phyloP scores from a whole-genome alignment of 2,797 vertebrate genomes.

The Sebastes itinus region DNA sequence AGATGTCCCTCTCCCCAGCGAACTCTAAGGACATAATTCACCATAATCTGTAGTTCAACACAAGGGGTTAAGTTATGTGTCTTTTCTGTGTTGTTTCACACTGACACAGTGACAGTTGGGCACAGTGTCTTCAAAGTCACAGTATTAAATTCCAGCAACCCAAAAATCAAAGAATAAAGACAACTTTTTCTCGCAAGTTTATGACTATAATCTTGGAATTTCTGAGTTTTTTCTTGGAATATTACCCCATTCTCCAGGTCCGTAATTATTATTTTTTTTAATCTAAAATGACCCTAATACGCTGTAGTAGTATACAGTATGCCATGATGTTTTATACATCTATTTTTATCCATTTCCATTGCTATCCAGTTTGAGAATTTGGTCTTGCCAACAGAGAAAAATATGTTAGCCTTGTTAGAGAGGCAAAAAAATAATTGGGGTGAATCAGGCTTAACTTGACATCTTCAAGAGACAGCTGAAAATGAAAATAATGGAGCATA shows the following conservation, averaged over 20 bases:
- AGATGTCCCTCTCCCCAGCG: background rate
- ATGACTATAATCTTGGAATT: background rate
- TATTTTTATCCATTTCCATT: background rate
- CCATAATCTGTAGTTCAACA: too few relatives aligned
- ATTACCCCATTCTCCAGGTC: too few relatives aligned
- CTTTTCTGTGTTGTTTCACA: too few relatives aligned
- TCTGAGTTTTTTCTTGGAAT: background rate
- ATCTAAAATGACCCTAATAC: background rate
- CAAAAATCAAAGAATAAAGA: too few relatives aligned
- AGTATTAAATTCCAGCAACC: too few relatives aligned
- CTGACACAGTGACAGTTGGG: too few relatives aligned
- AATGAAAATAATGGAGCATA: background rate
- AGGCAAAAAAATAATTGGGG: background rate
- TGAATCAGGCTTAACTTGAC: background rate
- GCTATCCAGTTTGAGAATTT: background rate
- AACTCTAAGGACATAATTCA: background rate
- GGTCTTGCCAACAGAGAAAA: background rate
- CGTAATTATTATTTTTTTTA: background rate
- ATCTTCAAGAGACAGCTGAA: background rate
- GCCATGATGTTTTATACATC: background rate
- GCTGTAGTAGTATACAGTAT: background rate
- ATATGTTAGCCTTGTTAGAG: background rate
- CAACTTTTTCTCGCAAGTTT: background rate
- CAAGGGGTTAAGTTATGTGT: too few relatives aligned
- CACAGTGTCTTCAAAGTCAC: background rate